Percentiles rank a stretch among this genome's conserved stretches.
phyloP scores from a whole-genome alignment of 2,888 invertebrate genomes.

The Quadriops clusia region DNA sequence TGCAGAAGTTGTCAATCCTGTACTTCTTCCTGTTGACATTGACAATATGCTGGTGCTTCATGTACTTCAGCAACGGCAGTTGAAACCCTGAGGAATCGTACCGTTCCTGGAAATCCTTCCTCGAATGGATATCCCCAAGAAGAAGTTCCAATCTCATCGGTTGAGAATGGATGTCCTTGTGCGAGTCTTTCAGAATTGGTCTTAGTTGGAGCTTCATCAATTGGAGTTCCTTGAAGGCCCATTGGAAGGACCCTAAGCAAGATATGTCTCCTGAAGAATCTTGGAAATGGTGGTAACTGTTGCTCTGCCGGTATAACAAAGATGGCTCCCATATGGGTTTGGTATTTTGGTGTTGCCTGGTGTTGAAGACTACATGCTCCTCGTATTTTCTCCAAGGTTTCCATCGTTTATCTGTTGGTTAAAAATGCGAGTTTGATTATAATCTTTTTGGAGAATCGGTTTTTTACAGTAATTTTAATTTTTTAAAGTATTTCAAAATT shows the following conservation, averaged over 20 bases:
- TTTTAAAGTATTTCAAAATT: too few species aligned
- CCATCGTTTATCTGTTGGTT: conserved; percentile 26
- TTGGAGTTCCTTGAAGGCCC: conserved; percentile 44
- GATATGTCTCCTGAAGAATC: conserved; percentile 30
- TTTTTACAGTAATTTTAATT: too few species aligned
- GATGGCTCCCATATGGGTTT: conserved; percentile 13
- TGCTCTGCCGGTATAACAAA: too few species aligned
- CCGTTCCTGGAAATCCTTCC: conserved; percentile 31
- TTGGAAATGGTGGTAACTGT: conserved; percentile 21
- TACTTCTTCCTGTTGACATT: conserved; percentile 23
- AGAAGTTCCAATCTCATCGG: conserved; percentile 35
- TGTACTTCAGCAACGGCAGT: conserved; percentile 36
- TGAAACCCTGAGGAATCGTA: conserved; percentile 45
- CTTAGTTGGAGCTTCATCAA: conserved; percentile 39
- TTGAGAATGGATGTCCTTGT: conserved; percentile 23
- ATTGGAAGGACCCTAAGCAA: conserved; percentile 39
- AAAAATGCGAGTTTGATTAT: conserved; percentile 6
- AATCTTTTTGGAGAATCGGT: too few species aligned
- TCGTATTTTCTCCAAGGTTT: conserved; percentile 29
- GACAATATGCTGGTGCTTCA: conserved; percentile 23
- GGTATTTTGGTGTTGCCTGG: conserved; percentile 21
- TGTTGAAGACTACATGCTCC: conserved; percentile 29
- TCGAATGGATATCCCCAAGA: conserved; percentile 43
- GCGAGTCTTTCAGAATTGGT: too few species aligned
- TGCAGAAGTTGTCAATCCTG: conserved; percentile 24